Percentiles rank a stretch among this genome's conserved stretches.
phyloP scores from a whole-genome alignment of 2,888 invertebrate species.

The Cartodere bifasciata region DNA sequence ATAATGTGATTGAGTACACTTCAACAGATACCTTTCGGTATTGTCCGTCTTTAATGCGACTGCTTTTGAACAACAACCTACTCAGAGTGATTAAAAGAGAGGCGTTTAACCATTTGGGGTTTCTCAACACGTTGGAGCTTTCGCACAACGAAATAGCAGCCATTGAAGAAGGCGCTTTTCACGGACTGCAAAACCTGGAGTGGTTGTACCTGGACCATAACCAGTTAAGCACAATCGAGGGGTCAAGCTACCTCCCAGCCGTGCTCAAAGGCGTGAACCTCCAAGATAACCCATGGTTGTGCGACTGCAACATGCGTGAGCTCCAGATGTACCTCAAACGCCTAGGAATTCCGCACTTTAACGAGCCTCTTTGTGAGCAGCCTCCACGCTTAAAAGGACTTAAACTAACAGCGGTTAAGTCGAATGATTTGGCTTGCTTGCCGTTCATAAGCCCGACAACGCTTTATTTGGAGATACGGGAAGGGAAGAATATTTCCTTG shows the following conservation, averaged over 20 bases:
- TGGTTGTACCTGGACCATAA: slow-evolving; percentile 78
- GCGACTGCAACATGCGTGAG: slow-evolving; percentile 72
- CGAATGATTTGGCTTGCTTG: slow-evolving; percentile 65
- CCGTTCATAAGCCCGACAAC: slow-evolving; percentile 68
- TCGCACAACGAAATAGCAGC: slow-evolving; percentile 66
- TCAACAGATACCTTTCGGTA: slow-evolving; percentile 70
- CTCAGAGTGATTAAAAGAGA: slow-evolving; percentile 59
- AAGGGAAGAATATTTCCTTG: slow-evolving; percentile 70
- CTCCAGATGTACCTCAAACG: slow-evolving; percentile 66
- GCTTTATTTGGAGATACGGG: slow-evolving; percentile 61
- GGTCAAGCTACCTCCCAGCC: slow-evolving; percentile 57
- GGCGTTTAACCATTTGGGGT: slow-evolving; percentile 61
- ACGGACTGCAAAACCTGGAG: slow-evolving; percentile 67
- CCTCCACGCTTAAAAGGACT: slow-evolving; percentile 56
- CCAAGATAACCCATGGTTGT: slow-evolving; percentile 80
- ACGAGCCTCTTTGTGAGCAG: slow-evolving; percentile 65
- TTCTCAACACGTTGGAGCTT: slow-evolving; percentile 69
- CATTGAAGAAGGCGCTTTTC: slow-evolving; percentile 70
- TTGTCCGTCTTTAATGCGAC: slow-evolving; percentile 70
- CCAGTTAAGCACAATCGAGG: slow-evolving; percentile 58
- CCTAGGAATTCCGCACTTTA: slow-evolving; percentile 62
- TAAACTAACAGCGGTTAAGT: slow-evolving; percentile 49
- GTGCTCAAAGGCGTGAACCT: slow-evolving; percentile 63
- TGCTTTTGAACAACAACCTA: slow-evolving; percentile 70
- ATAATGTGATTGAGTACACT: slow-evolving; percentile 64